Evolutionary conservation across 2,797 vertebrate genomes (phyloP).

Genomic region (Pithecia hirsuta): DNA sequence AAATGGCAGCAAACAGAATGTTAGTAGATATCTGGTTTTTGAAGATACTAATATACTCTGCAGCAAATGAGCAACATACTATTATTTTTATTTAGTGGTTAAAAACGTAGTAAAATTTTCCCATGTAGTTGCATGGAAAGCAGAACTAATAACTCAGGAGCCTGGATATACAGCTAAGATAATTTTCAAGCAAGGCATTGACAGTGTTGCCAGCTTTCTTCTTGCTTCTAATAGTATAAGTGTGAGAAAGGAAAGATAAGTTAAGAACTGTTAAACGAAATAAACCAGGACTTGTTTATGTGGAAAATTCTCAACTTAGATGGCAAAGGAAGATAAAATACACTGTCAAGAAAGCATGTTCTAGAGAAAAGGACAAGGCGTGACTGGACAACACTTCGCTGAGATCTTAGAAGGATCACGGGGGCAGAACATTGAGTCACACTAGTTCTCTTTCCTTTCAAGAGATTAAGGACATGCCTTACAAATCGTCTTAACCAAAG

Average conservation of each 20-base stretch:
- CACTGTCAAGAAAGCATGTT: not conserved
- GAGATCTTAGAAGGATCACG: not conserved
- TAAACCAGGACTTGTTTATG: not conserved
- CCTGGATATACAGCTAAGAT: not conserved
- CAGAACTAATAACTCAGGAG: not conserved
- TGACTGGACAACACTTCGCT: not conserved
- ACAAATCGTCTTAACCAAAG: not conserved
- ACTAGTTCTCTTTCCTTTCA: not conserved
- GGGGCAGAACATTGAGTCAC: not conserved
- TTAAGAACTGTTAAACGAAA: not conserved
- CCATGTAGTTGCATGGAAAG: not conserved
- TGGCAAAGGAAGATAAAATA: not conserved
- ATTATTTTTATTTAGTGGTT: not conserved
- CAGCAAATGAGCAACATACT: not conserved
- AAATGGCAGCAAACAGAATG: not conserved
- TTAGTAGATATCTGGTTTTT: not conserved
- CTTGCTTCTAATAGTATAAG: not conserved
- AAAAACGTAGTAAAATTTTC: not conserved
- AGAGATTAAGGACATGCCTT: not conserved
- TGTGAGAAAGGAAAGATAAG: not conserved
- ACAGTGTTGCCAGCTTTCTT: not conserved
- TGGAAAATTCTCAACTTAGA: not conserved
- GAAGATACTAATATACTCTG: not conserved
- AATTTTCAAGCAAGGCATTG: not conserved
- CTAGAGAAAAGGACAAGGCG: not conserved